These are phyloP conservation scores for Otis tarda DNA, from an alignment of 2,113 vertebrate genomes.

Conservation along the genomic window DNA sequence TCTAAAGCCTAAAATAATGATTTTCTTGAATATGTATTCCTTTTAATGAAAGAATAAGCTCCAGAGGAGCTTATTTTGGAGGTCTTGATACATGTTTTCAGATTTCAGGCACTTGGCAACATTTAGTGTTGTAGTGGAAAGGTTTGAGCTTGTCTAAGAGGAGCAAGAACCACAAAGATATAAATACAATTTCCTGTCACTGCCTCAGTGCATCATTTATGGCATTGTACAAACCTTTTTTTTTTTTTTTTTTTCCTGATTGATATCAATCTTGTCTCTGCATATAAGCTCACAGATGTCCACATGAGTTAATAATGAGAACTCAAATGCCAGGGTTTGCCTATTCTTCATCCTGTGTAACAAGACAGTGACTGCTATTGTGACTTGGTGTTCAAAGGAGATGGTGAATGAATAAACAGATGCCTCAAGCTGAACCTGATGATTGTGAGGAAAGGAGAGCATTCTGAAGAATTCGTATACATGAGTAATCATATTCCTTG, in stretches of 20 bases:
- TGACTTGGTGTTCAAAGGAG: not conserved
- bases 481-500: not conserved
- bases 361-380: not conserved
- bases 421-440: not conserved
- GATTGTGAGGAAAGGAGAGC: not conserved
- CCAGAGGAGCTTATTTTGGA: not conserved
- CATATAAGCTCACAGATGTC: not conserved
- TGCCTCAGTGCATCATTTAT: not conserved
- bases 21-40: not conserved
- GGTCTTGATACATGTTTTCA: not conserved
- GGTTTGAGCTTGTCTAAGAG: not conserved
- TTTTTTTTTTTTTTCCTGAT: not conserved
- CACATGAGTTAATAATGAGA: not conserved
- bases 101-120: not conserved
- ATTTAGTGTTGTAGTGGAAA: not conserved
- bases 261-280: not conserved
- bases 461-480: not conserved
- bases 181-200: not conserved
- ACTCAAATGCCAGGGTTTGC: not conserved
- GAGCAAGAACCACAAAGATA: not conserved
- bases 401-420: not conserved
- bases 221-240: not conserved
- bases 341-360: not conserved
- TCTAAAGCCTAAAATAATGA: not conserved
- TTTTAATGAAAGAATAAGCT: not conserved